These are phyloP conservation scores for Holocentrus rufus DNA, from an alignment of 2,797 vertebrate species.

Conservation along the genomic window DNA sequence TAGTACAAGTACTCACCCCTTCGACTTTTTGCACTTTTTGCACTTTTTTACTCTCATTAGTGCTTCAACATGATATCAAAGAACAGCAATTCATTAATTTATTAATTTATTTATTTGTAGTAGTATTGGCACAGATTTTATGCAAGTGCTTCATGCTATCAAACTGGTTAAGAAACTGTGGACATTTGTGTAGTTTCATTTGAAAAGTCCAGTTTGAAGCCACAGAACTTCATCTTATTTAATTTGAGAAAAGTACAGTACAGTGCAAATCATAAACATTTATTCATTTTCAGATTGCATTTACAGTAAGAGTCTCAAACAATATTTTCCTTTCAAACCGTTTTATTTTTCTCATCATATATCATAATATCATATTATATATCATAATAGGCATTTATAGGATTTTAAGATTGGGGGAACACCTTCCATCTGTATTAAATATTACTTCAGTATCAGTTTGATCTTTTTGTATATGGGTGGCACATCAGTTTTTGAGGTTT, in stretches of 20 bases:
- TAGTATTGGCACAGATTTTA: background rate
- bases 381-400: constrained; percentile 2
- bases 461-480: too few species aligned
- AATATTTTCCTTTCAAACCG: background rate
- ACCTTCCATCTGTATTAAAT: background rate
- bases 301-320: background rate
- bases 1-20: too few species aligned
- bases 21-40: too few species aligned
- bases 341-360: background rate
- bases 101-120: too few species aligned
- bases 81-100: too few species aligned
- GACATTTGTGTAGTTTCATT: background rate
- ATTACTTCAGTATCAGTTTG: too few species aligned
- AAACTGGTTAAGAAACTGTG: background rate
- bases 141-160: background rate
- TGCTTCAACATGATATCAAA: background rate
- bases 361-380: background rate
- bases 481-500: too few species aligned
- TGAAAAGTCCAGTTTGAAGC: too few species aligned
- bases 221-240: background rate
- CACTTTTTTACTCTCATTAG: background rate
- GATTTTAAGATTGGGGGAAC: constrained; percentile 4
- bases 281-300: constrained; percentile 2
- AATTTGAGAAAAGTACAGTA: background rate
- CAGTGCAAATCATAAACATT: background rate